Evolutionary conservation across 2,888 invertebrate species (phyloP).

Genomic region (Brachypalpus laphriformis): DNA sequence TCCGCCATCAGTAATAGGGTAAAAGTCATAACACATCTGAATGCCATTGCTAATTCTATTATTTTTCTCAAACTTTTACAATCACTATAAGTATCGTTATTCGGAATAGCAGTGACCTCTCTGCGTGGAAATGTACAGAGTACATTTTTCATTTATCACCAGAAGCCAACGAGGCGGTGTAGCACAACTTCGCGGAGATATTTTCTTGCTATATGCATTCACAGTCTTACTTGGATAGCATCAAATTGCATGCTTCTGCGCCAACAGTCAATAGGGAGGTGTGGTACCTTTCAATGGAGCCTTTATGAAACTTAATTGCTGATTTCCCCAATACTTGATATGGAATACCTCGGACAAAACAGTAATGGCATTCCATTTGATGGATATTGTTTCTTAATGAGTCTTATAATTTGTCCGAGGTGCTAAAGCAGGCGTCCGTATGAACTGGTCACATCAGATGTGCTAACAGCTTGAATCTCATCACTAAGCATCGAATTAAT

Average conservation of each 20-base stretch:
- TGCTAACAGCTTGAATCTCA: not conserved
- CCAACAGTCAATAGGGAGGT: conserved; percentile 4
- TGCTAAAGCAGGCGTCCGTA: conserved; percentile 2
- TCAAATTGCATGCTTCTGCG: not conserved
- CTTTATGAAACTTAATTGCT: conserved; percentile 25
- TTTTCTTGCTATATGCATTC: not conserved
- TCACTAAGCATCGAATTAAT: not conserved
- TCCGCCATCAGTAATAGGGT: conserved; percentile 4
- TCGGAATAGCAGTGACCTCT: not conserved
- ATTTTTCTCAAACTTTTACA: not conserved
- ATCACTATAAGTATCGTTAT: not conserved
- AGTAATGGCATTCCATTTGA: conserved; percentile 6
- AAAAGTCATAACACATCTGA: conserved; percentile 12
- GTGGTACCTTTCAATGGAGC: not conserved
- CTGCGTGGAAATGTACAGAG: not conserved
- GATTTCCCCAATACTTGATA: not conserved
- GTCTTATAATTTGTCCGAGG: conserved; percentile 16
- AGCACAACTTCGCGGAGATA: too few species aligned
- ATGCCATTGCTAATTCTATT: conserved; percentile 24
- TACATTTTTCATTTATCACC: conserved; percentile 19
- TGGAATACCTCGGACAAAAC: not conserved
- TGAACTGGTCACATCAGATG: not conserved
- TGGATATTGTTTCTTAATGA: conserved; percentile 32
- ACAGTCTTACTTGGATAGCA: not conserved
- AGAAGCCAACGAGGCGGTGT: not conserved